Conservation (phyloP, 2,888 invertebrate genomes). For the Chelonus formosanus region DNA sequence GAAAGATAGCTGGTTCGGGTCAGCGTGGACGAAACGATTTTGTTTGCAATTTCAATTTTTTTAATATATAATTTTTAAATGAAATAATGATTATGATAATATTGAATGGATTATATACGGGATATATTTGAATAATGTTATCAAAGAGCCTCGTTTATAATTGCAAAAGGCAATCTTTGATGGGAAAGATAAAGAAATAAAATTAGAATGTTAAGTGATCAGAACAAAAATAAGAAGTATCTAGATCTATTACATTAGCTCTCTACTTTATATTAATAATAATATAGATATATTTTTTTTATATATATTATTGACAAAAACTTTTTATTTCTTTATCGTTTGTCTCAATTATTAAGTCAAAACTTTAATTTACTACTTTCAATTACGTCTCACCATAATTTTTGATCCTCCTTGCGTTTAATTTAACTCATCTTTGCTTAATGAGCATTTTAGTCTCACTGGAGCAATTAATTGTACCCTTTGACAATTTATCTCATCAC, state of each 20-base stretch:
- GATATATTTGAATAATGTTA: background rate
- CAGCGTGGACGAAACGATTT: conserved; percentile 42
- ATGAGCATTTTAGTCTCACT: conserved; percentile 1
- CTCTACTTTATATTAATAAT: conserved; percentile 21
- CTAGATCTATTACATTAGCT: conserved; percentile 17
- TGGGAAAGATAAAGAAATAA: background rate
- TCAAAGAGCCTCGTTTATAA: conserved; percentile 37
- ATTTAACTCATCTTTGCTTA: conserved; percentile 10
- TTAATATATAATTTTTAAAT: conserved; percentile 17
- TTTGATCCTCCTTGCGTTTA: conserved; percentile 13
- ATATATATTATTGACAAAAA: conserved; percentile 27
- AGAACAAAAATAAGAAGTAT: conserved; percentile 1
- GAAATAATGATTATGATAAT: conserved; percentile 34
- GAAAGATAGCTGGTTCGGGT: conserved; percentile 17
- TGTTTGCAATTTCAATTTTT: conserved; percentile 22
- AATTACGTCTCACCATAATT: conserved; percentile 4
- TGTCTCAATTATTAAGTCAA: conserved; percentile 24
- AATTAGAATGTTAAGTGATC: background rate
- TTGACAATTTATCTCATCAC: conserved; percentile 15
- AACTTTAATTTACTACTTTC: conserved; percentile 34
- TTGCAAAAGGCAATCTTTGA: conserved; percentile 32
- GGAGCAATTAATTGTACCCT: no score
- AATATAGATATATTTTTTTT: conserved; percentile 11
- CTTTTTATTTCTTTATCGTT: conserved; percentile 19
- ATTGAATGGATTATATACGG: conserved; percentile 14